Evolutionary conservation across 2,113 vertebrate genomes (phyloP).

Genomic region (Eudyptes chrysolophus): DNA sequence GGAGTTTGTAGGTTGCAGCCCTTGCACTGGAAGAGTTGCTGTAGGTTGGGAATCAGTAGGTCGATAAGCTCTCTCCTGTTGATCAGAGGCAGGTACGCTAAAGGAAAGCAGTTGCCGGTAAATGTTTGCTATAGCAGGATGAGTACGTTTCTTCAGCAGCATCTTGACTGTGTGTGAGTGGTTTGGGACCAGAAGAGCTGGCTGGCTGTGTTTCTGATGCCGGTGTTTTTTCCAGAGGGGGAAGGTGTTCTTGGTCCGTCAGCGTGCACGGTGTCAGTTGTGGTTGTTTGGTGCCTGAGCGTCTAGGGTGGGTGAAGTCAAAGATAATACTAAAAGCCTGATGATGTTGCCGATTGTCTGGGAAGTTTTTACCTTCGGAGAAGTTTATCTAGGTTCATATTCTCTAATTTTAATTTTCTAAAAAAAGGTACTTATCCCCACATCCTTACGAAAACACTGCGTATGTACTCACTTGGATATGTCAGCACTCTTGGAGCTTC

Average conservation of each 20-base stretch:
- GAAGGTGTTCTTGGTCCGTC: background rate
- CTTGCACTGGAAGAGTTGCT: background rate
- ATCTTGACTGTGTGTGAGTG: background rate
- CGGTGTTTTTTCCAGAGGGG: background rate
- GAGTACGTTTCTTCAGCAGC: background rate
- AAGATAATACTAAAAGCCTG: background rate
- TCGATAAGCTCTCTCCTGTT: background rate
- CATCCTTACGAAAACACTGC: background rate
- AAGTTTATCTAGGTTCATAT: background rate
- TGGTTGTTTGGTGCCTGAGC: background rate
- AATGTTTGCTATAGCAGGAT: background rate
- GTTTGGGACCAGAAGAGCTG: background rate
- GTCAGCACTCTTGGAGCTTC: background rate
- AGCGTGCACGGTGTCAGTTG: fast-evolving
- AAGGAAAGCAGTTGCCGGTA: background rate
- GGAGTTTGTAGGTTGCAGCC: background rate
- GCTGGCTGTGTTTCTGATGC: background rate
- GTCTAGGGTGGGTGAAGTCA: background rate
- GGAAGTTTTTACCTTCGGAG: background rate
- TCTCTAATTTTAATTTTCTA: background rate
- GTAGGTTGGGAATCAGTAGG: background rate
- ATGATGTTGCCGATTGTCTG: background rate
- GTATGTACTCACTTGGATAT: background rate
- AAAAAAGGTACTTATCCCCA: background rate
- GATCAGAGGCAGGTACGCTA: background rate